These are phyloP conservation scores for Hermodice carunculata DNA, from an alignment of 2,888 invertebrate genomes.

Conservation along the genomic window DNA sequence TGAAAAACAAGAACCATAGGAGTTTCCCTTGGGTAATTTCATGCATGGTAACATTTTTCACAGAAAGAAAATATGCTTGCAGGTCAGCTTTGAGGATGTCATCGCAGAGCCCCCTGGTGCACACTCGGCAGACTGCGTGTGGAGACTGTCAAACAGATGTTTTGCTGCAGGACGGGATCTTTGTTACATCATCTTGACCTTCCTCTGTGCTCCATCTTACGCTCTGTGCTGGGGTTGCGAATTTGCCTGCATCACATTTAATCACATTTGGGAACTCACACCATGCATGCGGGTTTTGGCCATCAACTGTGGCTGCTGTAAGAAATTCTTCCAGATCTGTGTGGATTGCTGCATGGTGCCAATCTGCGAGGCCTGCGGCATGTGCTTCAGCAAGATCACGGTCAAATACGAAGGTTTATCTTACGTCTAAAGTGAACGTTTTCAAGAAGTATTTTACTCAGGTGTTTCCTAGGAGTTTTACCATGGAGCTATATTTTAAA, in stretches of 20 bases:
- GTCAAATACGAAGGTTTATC: slow-evolving; percentile 24
- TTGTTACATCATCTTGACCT: slow-evolving; percentile 78
- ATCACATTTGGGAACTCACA: slow-evolving; percentile 80
- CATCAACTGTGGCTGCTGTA: slow-evolving; percentile 77
- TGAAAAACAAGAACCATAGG: too few species aligned
- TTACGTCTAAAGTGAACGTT: too few species aligned
- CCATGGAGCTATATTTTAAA: too few species aligned
- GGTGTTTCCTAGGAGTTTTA: too few species aligned
- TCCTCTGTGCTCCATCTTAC: slow-evolving; percentile 77
- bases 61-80: too few species aligned
- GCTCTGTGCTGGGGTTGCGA: slow-evolving; percentile 73
- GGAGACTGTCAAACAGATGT: slow-evolving; percentile 78
- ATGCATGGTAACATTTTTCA: too few species aligned
- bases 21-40: too few species aligned
- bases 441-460: too few species aligned
- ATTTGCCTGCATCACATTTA: slow-evolving; percentile 72
- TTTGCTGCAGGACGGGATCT: slow-evolving; percentile 77
- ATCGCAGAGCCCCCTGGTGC: slow-evolving; percentile 48
- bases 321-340: slow-evolving; percentile 75
- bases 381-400: slow-evolving; percentile 70
- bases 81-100: slow-evolving; percentile 70
- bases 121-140: slow-evolving; percentile 76
- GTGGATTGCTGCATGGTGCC: too few species aligned
- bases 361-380: slow-evolving; percentile 77
- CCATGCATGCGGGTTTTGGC: slow-evolving; percentile 78